These are phyloP conservation scores for Drosophila mimetica DNA, from an alignment of 2,888 invertebrate genomes.

Conservation along the genomic window DNA sequence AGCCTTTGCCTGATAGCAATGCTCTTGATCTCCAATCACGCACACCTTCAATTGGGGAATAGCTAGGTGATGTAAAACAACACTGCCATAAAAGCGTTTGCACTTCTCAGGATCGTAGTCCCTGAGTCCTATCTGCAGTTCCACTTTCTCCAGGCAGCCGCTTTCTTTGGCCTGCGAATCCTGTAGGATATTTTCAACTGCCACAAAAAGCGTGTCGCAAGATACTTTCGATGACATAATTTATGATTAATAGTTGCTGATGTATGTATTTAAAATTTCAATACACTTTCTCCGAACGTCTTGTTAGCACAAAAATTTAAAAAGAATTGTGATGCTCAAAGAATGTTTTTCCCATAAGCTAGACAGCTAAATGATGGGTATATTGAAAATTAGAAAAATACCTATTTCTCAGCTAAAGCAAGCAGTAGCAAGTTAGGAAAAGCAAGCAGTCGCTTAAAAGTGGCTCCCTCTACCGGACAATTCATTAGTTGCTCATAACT, in stretches of 20 bases:
- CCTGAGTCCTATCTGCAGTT: slow-evolving; percentile 99
- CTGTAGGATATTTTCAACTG: slow-evolving; percentile 92
- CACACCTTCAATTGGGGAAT: slow-evolving; percentile 99
- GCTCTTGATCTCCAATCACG: slow-evolving; percentile 99
- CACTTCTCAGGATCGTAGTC: slow-evolving; percentile 99
- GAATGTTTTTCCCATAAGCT: background rate
- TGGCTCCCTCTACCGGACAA: too few relatives aligned
- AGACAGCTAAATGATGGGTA: background rate
- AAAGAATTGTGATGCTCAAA: background rate
- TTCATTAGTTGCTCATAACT: too few relatives aligned
- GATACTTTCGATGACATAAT: slow-evolving; percentile 92
- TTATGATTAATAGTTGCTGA: background rate
- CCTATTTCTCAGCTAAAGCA: too few relatives aligned
- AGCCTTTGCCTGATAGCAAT: slow-evolving; percentile 98
- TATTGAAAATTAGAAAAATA: too few relatives aligned
- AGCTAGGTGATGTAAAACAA: slow-evolving; percentile 91
- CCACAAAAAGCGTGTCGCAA: slow-evolving; percentile 97
- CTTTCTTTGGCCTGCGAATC: slow-evolving; percentile 93
- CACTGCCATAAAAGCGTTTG: slow-evolving; percentile 99
- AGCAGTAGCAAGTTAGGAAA: too few relatives aligned
- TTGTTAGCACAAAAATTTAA: background rate
- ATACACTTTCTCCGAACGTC: background rate
- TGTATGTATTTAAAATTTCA: background rate
- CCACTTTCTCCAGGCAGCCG: slow-evolving; percentile 98
- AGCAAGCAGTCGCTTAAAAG: too few relatives aligned